Conservation (phyloP, 1,140 invertebrate species). For the Melipona quadrifasciata region DNA sequence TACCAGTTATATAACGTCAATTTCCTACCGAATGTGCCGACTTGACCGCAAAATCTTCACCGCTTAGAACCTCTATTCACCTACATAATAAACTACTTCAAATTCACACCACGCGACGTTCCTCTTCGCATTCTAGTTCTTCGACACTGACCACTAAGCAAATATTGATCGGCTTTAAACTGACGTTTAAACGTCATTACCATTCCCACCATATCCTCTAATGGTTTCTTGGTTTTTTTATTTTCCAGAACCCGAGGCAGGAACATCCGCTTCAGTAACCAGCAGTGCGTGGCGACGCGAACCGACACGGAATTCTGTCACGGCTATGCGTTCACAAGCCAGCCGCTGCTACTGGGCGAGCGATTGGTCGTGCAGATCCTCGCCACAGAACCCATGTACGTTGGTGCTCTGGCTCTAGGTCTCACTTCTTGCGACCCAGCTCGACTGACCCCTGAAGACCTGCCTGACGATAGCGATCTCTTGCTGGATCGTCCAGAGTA, state of each 20-base stretch:
- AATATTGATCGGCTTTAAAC: neutral
- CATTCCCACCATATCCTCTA: constrained; percentile 17
- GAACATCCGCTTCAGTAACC: constrained; percentile 91
- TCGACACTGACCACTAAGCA: neutral
- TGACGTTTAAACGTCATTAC: neutral
- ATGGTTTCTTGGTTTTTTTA: constrained; percentile 41
- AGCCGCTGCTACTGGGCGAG: constrained; percentile 92
- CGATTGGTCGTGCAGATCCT: constrained; percentile 93
- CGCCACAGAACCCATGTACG: constrained; percentile 91
- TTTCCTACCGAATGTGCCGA: too few relatives aligned
- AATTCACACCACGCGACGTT: neutral
- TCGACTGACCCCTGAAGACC: constrained; percentile 86
- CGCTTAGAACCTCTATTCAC: neutral
- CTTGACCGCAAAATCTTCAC: neutral
- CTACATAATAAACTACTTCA: neutral
- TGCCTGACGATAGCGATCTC: constrained; percentile 96
- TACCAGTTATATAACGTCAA: too few relatives aligned
- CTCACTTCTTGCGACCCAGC: constrained; percentile 96
- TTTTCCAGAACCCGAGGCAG: constrained; percentile 87
- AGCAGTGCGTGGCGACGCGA: constrained; percentile 90
- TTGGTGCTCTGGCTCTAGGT: constrained; percentile 94
- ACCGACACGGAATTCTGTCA: constrained; percentile 94
- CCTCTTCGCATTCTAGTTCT: neutral
- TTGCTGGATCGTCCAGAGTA: constrained; percentile 97
- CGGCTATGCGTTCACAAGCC: constrained; percentile 95